Percentiles rank a stretch among this genome's conserved stretches.
Conservation (phyloP, 2,113 vertebrate species). For the Mirounga angustirostris region DNA sequence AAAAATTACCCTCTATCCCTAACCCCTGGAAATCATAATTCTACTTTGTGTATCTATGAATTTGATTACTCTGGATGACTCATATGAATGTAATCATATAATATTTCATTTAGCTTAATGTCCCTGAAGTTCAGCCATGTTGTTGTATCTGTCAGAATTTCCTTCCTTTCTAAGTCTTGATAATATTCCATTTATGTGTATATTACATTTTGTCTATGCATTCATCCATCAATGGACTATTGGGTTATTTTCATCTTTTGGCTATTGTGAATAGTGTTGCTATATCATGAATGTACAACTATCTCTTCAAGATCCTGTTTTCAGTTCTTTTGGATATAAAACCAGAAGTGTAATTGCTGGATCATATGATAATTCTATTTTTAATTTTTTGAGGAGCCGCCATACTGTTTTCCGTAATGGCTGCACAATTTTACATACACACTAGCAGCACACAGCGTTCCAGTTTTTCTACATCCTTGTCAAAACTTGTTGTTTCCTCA, state of each 20-base stretch:
- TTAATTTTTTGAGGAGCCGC: neutral
- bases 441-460: neutral
- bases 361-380: neutral
- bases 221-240: neutral
- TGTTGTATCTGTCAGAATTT: neutral
- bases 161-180: neutral
- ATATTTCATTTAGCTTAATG: neutral
- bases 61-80: neutral
- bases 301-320: neutral
- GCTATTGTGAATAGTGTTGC: neutral
- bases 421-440: neutral
- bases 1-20: neutral
- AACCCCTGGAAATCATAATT: neutral
- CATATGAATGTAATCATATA: neutral
- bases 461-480: neutral
- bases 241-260: neutral
- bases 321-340: neutral
- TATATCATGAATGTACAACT: neutral
- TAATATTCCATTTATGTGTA: neutral
- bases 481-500: neutral
- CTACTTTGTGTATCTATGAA: neutral
- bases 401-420: neutral
- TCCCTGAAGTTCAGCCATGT: neutral
- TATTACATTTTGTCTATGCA: neutral
- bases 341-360: neutral